Evolutionary conservation across 2,888 invertebrate genomes (phyloP), one percentile per base, ranked within the genome.

Genomic region (Pammene aurita): DNA sequence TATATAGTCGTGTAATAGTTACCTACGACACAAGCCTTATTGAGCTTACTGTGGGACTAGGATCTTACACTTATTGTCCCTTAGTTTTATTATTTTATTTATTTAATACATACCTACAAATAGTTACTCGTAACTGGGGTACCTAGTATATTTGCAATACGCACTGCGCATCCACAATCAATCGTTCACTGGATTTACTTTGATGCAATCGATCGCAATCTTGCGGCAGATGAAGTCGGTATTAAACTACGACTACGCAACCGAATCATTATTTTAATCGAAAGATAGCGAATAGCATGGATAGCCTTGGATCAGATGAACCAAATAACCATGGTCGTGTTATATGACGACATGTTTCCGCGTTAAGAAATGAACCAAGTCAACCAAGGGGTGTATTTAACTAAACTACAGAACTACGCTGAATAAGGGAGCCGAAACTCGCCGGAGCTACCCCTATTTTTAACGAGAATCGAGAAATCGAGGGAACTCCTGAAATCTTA

Each of bases 261-360:
- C 56, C 34, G 38, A 35, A 48, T 56, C 56, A 65, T 61, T 70
- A 70, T 66, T 68, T 64, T 64, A 58, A 68, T 57, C 57, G 18
- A 57, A 63, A 55, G 54, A 18, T 58, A 56, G 62, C 62, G 66
- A 61, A 70, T 72, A 78, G 78, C 78, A 79, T 78, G 74, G 60
- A 63, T 60, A 70, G 75, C 82, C 82, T 82, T 82, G 82, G 77
- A 71, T 78, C 26, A 35, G 67, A 56, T 56, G 55, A 62, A 48
- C 55, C 44, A 54, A 66, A 67, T 41, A 50, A 13, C 41, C 16
- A 56, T 48, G 48, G 48, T 55, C 67, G 16, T 41, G 34, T 56
- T 52, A 38, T 11, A 54, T 34, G 44, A 18, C 54, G 61, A 38
- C 41, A 62, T 57, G 42, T 63, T 67, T 67, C 67, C 67, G 56